Conservation (phyloP, 2,888 invertebrate species). For the Drosophila tanythrix region DNA sequence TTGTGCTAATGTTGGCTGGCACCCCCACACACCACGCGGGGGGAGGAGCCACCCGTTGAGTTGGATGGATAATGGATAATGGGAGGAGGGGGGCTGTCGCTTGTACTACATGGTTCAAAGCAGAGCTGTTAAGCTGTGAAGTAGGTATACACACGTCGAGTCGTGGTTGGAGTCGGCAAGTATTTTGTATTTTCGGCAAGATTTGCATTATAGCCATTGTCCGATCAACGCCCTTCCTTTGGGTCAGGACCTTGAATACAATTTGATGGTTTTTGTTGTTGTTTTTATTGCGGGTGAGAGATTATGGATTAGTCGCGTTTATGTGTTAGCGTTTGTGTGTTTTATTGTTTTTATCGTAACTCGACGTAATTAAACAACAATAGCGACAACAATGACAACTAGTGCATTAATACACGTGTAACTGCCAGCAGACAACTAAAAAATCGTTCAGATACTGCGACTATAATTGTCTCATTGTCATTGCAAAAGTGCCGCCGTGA, state of each 20-base stretch:
- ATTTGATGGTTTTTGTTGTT: conserved; percentile 8
- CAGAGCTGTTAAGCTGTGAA: conserved; percentile 27
- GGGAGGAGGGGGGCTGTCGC: background rate
- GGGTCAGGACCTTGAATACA: conserved; percentile 30
- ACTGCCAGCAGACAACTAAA: conserved; percentile 51
- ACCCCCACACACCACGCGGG: background rate
- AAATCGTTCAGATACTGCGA: conserved; percentile 43
- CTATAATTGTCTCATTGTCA: conserved; percentile 68
- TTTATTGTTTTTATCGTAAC: conserved; percentile 39
- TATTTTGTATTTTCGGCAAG: conserved; percentile 5
- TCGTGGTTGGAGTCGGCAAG: background rate
- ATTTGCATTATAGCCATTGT: conserved; percentile 33
- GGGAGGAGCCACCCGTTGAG: conserved; percentile 18
- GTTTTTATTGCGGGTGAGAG: conserved; percentile 3
- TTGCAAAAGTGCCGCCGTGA: conserved; percentile 43
- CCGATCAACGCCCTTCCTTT: conserved; percentile 40
- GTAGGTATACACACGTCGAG: conserved; percentile 12
- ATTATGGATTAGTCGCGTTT: conserved; percentile 18
- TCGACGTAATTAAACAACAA: conserved; percentile 57
- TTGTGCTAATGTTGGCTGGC: conserved; percentile 18
- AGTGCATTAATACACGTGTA: conserved; percentile 61
- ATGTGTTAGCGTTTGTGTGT: conserved; percentile 1
- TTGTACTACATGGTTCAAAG: conserved; percentile 32
- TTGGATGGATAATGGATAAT: conserved; percentile 9
- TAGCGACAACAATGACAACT: conserved; percentile 53